These are phyloP conservation scores for Dryobotodes eremita DNA, from an alignment of 2,888 invertebrate genomes.

Conservation along the genomic window DNA sequence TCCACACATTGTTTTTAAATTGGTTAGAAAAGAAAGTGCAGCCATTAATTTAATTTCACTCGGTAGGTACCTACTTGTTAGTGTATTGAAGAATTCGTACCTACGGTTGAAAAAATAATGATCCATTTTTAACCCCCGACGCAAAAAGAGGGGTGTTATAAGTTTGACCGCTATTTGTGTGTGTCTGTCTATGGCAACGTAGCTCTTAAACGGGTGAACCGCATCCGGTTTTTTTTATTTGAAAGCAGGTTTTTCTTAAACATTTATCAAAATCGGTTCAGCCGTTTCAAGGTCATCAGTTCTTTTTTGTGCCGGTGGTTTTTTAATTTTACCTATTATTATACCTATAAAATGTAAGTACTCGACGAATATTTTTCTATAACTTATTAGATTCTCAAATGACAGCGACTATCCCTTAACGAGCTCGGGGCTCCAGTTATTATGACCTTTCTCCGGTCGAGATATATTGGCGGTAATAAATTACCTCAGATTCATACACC, in stretches of 20 bases:
- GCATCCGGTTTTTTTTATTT: too few species aligned
- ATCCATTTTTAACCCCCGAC: neutral
- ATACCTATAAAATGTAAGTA: constrained; percentile 12
- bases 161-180: too few species aligned
- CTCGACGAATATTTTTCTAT: constrained; percentile 38
- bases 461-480: constrained; percentile 58
- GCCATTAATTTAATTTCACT: neutral
- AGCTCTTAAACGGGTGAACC: too few species aligned
- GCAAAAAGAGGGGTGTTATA: too few species aligned
- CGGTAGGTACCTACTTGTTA: neutral
- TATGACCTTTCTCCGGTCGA: constrained; percentile 49
- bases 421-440: constrained; percentile 52
- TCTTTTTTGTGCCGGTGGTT: too few species aligned
- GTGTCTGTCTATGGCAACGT: too few species aligned
- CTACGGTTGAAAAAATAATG: neutral
- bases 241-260: too few species aligned
- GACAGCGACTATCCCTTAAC: constrained; percentile 48
- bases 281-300: too few species aligned
- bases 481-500: constrained; percentile 50
- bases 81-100: neutral
- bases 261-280: too few species aligned
- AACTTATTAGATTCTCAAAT: constrained; percentile 44
- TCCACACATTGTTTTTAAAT: neutral
- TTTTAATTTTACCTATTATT: neutral
- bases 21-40: neutral